These are phyloP conservation scores for Oncorhynchus mykiss DNA, from an alignment of 2,113 vertebrate species.

Conservation along the genomic window DNA sequence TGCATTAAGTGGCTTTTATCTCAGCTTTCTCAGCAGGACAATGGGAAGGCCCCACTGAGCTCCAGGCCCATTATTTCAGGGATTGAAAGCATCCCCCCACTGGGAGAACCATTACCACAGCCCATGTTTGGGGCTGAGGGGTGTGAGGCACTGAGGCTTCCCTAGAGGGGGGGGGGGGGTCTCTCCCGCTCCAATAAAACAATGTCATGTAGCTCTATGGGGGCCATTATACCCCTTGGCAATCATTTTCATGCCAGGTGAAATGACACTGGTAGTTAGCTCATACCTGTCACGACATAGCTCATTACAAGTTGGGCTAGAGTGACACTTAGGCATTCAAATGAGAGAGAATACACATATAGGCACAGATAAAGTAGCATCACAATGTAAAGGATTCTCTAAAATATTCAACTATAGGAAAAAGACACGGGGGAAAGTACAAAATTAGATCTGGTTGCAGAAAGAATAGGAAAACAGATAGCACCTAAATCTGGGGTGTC, in stretches of 20 bases:
- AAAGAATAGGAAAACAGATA: no score
- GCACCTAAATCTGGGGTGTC: no score
- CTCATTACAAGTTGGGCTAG: not conserved
- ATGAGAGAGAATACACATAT: not conserved
- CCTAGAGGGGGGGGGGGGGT: not conserved
- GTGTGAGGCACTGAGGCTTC: conserved; percentile 18
- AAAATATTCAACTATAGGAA: no score
- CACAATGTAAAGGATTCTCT: no score
- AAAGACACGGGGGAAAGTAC: no score
- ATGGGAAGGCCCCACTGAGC: conserved; percentile 25
- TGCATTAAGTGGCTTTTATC: conserved; percentile 50
- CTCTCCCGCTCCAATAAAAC: conserved; percentile 15
- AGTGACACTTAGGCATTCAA: not conserved
- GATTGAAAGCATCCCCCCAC: conserved; percentile 44
- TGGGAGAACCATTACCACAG: conserved; percentile 48
- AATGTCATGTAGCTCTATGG: conserved; percentile 2
- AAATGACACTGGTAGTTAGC: not conserved
- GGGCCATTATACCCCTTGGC: not conserved
- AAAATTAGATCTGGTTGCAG: no score
- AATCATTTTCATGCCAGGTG: conserved; percentile 1
- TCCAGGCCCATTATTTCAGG: conserved; percentile 42
- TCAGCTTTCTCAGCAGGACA: conserved; percentile 25
- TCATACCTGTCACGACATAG: not conserved
- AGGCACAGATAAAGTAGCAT: no score
- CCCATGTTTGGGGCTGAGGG: conserved; percentile 37